Evolutionary conservation across 2,797 vertebrate species (phyloP), one percentile per base, ranked within the genome.

Genomic region (Sebastes oblongus): DNA sequence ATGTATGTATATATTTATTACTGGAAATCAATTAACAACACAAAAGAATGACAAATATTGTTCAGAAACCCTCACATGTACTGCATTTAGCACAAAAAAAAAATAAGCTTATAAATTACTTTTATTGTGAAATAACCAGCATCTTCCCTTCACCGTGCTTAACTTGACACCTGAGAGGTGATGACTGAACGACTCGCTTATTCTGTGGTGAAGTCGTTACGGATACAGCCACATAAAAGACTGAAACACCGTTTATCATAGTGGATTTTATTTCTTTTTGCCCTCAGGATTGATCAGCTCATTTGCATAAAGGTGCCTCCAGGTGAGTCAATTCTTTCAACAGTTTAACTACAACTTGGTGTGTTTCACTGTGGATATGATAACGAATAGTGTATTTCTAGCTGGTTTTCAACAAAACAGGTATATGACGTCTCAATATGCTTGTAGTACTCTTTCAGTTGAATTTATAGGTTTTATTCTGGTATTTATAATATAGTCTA

Each of bases 121-220:
- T 4, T 91, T 90, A 91, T 83, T 85, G 82, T 90, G 88, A 81
- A 84, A 70, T 6, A 0, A 3, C 1, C 2, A 1, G 1, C 13
- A 0, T 11, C 8, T 69, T 69, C 46, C 32, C 3, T 3, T 61
- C 0, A 0, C 3, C 2, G 1, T 1, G 62, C 2, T 7, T 20
- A 52, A 7, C 85, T 88, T 88, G 66, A 88, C 75, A 4, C 3
- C 0, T 30, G 24, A 16, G 6, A n/a, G 4, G 34, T 22, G 50
- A 30, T 2, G 25, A 50, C 46, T 9, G 59, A 34, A 4, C 66
- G 30, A 64, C 8, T 59, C 56, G 6, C 34, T 66, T 58, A 4
- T 7, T 22, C 29, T 65, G 66, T 16, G 29, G 16, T 22, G 34
- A 34, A 25, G 75, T 82, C 83, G 27, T 54, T 2, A 16, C 42